Percentiles rank a stretch among this genome's conserved stretches.
Conservation (phyloP, 2,797 vertebrate genomes). For the Cirrhinus molitorella region DNA sequence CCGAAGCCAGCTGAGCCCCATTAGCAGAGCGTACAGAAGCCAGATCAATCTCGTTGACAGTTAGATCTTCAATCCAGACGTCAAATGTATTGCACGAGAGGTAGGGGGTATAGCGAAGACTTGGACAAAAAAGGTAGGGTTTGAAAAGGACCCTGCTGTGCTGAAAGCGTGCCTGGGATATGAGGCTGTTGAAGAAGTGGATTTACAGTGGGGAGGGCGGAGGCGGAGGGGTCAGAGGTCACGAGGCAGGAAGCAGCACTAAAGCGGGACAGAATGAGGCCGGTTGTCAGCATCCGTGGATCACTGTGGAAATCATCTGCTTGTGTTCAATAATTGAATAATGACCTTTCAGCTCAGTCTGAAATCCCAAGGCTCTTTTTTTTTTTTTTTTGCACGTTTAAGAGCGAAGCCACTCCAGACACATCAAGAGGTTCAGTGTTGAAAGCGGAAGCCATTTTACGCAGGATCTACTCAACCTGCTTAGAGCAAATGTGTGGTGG, state of each 20-base stretch:
- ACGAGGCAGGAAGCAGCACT: constrained; percentile 15
- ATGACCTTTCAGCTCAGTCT: constrained; percentile 54
- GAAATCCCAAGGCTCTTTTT: constrained; percentile 3
- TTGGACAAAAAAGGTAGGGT: constrained; percentile 26
- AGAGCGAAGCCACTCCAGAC: background rate
- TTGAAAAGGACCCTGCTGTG: constrained; percentile 2
- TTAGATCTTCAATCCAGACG: constrained; percentile 47
- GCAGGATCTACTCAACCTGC: constrained; percentile 18
- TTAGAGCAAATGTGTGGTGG: constrained; percentile 55
- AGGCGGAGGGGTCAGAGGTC: constrained; percentile 31
- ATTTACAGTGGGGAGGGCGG: constrained; percentile 17
- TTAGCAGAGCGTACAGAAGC: constrained; percentile 51
- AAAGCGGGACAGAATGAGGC: constrained; percentile 10
- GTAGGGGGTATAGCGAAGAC: constrained; percentile 14
- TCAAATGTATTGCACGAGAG: constrained; percentile 39
- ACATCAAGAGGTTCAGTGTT: constrained; percentile 5
- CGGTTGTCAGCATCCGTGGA: constrained; percentile 26
- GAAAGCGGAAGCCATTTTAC: constrained; percentile 17
- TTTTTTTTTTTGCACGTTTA: background rate
- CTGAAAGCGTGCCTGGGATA: constrained; percentile 28
- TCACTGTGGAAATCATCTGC: constrained; percentile 28
- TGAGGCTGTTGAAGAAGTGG: constrained; percentile 14
- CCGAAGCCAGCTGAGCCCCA: constrained; percentile 46
- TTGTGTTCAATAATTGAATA: constrained; percentile 64
- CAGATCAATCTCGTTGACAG: constrained; percentile 57